phyloP scores from a whole-genome alignment of 2,888 invertebrate species.

The Archaeoteleia sp. region DNA sequence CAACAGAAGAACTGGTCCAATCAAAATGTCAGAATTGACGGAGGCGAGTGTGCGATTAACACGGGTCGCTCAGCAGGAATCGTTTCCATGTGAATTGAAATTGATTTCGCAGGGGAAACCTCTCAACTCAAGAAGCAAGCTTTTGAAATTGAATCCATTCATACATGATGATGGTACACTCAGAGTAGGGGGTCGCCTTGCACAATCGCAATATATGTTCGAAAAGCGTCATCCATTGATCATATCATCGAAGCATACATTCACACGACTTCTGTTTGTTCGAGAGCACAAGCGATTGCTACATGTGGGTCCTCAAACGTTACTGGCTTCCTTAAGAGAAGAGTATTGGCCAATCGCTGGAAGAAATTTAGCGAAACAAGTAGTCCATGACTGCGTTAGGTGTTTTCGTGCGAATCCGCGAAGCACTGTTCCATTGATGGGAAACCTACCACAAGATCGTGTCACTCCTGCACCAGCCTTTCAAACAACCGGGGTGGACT shows the following conservation, averaged over 20 bases:
- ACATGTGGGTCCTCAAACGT: constrained; percentile 25
- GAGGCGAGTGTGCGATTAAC: neutral
- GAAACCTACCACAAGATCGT: constrained; percentile 14
- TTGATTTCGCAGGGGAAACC: neutral
- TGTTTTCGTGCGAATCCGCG: constrained; percentile 18
- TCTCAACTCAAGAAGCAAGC: neutral
- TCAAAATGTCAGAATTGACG: neutral
- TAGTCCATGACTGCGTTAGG: constrained; percentile 16
- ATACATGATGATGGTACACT: constrained; percentile 32
- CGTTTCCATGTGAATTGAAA: neutral
- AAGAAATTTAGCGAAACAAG: constrained; percentile 16
- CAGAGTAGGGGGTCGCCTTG: constrained; percentile 45
- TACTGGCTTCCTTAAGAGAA: constrained; percentile 6
- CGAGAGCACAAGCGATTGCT: constrained; percentile 12
- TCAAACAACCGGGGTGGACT: constrained; percentile 23
- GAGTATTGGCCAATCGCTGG: constrained; percentile 24
- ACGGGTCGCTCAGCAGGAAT: constrained; percentile 1
- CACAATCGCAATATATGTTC: constrained; percentile 16
- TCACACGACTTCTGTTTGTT: constrained; percentile 15
- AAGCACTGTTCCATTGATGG: constrained; percentile 13
- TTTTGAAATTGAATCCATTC: constrained; percentile 29
- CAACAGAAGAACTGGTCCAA: neutral
- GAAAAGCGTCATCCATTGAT: constrained; percentile 42
- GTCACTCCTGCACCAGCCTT: constrained; percentile 23
- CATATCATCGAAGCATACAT: constrained; percentile 9